Conservation (phyloP, 2,113 vertebrate species). For the Serilophus lunatus region DNA sequence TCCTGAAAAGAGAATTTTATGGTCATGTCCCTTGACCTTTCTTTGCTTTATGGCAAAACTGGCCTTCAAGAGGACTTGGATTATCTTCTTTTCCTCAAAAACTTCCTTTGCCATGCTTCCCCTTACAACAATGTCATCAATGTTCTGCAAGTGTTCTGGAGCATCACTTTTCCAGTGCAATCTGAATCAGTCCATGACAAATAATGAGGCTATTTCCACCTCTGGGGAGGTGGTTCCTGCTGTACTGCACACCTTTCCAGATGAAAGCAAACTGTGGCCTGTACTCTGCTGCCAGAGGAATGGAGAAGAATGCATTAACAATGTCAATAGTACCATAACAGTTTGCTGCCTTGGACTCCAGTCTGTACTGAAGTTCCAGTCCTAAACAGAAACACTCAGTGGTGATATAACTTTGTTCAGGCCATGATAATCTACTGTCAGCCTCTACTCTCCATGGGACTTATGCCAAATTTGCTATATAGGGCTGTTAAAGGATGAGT, state of each 20-base stretch:
- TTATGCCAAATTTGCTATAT: neutral
- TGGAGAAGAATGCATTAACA: neutral
- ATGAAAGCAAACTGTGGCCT: neutral
- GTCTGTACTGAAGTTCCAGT: no score
- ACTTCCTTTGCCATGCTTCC: neutral
- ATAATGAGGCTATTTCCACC: neutral
- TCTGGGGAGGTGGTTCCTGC: neutral
- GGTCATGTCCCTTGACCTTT: neutral
- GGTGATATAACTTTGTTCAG: neutral
- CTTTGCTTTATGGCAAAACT: neutral
- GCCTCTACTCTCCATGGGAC: neutral
- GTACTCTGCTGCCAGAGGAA: neutral
- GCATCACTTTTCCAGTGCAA: neutral
- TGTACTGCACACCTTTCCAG: neutral
- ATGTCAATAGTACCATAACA: fast-evolving
- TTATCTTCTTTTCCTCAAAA: neutral
- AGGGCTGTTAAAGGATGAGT: neutral
- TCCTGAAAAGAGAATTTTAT: neutral
- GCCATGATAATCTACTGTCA: neutral
- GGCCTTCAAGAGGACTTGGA: neutral
- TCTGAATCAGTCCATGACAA: neutral
- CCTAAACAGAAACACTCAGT: no score
- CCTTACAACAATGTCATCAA: neutral
- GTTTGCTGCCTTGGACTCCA: neutral
- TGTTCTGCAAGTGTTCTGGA: neutral